Evolutionary conservation across 1,140 invertebrate species (phyloP).

Genomic region (Formica exsecta): DNA sequence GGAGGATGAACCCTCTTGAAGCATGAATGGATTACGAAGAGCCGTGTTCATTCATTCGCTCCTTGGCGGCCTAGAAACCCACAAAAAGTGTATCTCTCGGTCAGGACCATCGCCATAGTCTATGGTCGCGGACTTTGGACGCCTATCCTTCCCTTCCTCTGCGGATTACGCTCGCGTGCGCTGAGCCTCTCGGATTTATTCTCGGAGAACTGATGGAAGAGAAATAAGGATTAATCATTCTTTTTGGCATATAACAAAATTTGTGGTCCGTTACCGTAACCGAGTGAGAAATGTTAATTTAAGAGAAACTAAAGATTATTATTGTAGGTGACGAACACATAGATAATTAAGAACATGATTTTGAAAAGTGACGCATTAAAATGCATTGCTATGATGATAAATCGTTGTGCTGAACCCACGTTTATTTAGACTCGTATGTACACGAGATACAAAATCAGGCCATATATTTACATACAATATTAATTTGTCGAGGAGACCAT

Average conservation of each 20-base stretch:
- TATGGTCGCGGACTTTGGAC: slow-evolving; percentile 61
- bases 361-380: background rate
- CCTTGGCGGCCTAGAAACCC: slow-evolving; percentile 84
- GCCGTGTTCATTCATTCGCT: slow-evolving; percentile 85
- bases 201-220: background rate
- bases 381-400: background rate
- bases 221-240: slow-evolving; percentile 15
- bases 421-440: background rate
- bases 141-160: background rate
- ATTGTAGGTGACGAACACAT: background rate
- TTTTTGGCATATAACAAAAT: slow-evolving; percentile 15
- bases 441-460: background rate
- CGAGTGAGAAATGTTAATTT: background rate
- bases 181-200: background rate
- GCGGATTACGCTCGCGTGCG: slow-evolving; percentile 24
- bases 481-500: background rate
- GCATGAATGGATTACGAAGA: slow-evolving; percentile 85
- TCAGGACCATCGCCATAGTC: slow-evolving; percentile 65
- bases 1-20: slow-evolving; percentile 79
- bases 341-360: background rate
- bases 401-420: background rate
- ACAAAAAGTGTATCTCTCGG: slow-evolving; percentile 81
- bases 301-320: background rate
- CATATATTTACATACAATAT: background rate
- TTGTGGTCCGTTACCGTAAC: background rate